These are phyloP conservation scores for Pseudococcus viburni DNA, from an alignment of 2,888 invertebrate species.

Conservation along the genomic window DNA sequence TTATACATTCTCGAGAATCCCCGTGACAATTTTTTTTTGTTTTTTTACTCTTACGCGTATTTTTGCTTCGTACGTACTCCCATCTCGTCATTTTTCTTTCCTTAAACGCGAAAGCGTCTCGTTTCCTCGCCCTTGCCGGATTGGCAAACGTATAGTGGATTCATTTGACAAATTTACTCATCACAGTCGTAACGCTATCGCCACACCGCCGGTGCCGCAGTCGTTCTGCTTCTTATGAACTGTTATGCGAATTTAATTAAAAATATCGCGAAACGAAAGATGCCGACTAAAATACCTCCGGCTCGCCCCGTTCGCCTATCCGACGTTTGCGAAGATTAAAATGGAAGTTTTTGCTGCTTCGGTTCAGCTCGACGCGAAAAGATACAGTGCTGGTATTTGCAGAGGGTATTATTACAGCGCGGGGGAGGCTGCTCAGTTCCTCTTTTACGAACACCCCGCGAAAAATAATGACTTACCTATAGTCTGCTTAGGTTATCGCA, in stretches of 20 bases:
- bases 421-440: neutral
- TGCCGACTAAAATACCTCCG: neutral
- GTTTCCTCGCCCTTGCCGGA: neutral
- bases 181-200: neutral
- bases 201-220: neutral
- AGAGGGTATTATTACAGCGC: neutral
- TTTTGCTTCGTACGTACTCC: too few relatives aligned
- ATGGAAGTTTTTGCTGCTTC: neutral
- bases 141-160: neutral
- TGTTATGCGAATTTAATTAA: conserved; percentile 40
- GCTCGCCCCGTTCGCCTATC: neutral
- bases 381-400: neutral
- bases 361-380: neutral
- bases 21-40: neutral
- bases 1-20: neutral
- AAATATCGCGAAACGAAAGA: conserved; percentile 16
- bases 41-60: neutral
- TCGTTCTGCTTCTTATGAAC: neutral
- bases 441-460: neutral
- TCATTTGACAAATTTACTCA: neutral
- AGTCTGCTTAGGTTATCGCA: conserved; percentile 36
- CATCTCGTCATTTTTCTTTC: too few relatives aligned
- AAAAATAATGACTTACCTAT: conserved; percentile 39
- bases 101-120: neutral
- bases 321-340: conserved; percentile 1